Evolutionary conservation across 2,888 invertebrate species (phyloP).

Genomic region (Boloria selene): DNA sequence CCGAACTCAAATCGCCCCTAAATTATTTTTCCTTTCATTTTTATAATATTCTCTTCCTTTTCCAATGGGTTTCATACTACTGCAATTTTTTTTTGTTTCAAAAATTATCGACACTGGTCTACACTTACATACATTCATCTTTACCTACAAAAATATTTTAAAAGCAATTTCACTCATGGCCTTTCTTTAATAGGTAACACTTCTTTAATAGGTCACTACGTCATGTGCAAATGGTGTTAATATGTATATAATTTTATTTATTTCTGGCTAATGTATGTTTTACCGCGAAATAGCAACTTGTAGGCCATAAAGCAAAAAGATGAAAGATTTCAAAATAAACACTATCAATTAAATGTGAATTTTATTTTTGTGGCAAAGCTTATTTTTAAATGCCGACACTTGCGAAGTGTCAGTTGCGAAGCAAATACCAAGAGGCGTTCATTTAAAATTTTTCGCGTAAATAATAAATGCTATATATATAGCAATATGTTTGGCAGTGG

Average conservation of each 20-base stretch:
- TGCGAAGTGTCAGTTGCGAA: neutral
- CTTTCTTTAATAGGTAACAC: no score
- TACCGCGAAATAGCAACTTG: neutral
- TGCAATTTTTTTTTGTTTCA: no score
- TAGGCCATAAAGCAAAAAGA: conserved; percentile 8
- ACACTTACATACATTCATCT: no score
- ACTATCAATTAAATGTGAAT: neutral
- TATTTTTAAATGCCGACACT: conserved; percentile 4
- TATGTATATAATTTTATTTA: conserved; percentile 11
- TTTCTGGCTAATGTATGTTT: conserved; percentile 7
- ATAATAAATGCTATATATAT: no score
- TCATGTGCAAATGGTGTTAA: neutral
- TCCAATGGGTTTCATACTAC: no score
- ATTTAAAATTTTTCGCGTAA: neutral
- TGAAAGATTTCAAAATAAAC: conserved; percentile 13
- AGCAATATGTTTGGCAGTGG: no score
- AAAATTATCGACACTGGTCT: no score
- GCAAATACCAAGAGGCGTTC: neutral
- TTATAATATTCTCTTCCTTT: no score
- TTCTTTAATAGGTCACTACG: neutral
- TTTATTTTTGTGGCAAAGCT: conserved; percentile 4
- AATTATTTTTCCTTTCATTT: no score
- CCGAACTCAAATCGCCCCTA: no score
- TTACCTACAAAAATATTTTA: no score
- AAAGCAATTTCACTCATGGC: no score